phyloP scores from a whole-genome alignment of 2,888 invertebrate species.

The Meandrusa payeni region DNA sequence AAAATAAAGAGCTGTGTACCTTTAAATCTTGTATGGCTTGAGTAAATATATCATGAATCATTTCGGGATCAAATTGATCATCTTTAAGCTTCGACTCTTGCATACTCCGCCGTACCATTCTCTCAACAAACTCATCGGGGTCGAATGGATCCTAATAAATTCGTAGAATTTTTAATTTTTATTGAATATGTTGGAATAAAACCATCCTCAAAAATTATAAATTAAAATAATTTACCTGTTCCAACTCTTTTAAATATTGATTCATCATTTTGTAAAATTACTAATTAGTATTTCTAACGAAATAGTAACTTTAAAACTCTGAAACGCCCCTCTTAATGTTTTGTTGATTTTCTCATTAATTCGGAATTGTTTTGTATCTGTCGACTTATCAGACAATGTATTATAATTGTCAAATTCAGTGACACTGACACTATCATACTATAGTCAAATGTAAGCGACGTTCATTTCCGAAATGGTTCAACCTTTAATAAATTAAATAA shows the following conservation, averaged over 20 bases:
- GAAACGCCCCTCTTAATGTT: conserved; percentile 6
- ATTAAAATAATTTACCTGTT: conserved; percentile 82
- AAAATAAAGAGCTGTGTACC: too few species aligned
- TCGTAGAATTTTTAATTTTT: too few species aligned
- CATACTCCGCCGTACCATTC: conserved; percentile 96
- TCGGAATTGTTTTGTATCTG: too few species aligned
- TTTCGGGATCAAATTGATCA: conserved; percentile 89
- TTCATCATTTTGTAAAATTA: conserved; percentile 86
- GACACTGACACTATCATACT: background rate
- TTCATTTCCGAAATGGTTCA: too few species aligned
- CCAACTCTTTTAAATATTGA: conserved; percentile 93
- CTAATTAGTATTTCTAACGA: background rate
- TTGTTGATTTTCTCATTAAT: conserved; percentile 3
- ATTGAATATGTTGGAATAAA: too few species aligned
- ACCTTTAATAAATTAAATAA: too few species aligned
- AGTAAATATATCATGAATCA: conserved; percentile 94
- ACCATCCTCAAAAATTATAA: too few species aligned
- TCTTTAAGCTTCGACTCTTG: conserved; percentile 85
- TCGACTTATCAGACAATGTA: too few species aligned
- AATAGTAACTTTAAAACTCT: background rate
- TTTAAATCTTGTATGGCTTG: conserved; percentile 93
- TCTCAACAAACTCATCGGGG: conserved; percentile 98
- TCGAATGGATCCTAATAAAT: conserved; percentile 96
- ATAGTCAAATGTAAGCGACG: too few species aligned
- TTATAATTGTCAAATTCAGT: too few species aligned